Percentiles rank a stretch among this genome's conserved stretches.
Evolutionary conservation across 1,140 invertebrate genomes (phyloP).

Genomic region (Melanaphis sacchari): DNA sequence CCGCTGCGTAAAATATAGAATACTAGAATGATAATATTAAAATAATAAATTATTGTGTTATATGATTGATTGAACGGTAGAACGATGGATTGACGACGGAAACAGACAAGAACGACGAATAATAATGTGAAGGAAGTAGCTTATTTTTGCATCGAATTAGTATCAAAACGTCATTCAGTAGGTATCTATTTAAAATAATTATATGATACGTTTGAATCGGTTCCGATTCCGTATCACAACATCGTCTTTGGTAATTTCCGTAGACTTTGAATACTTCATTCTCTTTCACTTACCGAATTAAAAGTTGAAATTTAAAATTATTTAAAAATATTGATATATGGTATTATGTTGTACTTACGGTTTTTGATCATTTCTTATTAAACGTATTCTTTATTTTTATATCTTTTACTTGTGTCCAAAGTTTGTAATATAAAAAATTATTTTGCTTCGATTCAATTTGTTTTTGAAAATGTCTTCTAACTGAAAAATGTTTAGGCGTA

Average conservation of each 20-base stretch:
- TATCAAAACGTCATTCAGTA: background rate
- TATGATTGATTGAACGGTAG: background rate
- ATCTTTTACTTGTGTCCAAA: too few relatives aligned
- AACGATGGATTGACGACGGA: background rate
- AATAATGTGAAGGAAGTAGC: background rate
- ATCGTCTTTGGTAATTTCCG: background rate
- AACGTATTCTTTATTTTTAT: background rate
- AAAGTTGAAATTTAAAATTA: background rate
- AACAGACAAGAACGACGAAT: background rate
- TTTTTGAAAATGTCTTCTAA: background rate
- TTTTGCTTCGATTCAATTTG: background rate
- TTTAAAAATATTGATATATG: background rate
- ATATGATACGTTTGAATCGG: background rate
- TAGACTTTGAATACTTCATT: background rate
- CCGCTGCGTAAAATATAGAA: background rate
- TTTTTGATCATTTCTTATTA: background rate
- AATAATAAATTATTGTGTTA: background rate
- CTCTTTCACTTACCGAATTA: background rate
- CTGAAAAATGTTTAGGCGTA: background rate
- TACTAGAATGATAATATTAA: background rate
- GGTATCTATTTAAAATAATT: background rate
- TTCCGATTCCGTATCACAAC: background rate
- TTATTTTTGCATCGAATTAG: background rate
- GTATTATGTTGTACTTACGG: background rate
- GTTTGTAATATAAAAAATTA: background rate